A percentile compares a stretch with the other conserved stretches of the same genome.
phyloP scores from a whole-genome alignment of 1,140 invertebrate species.

The Frieseomelitta varia region DNA sequence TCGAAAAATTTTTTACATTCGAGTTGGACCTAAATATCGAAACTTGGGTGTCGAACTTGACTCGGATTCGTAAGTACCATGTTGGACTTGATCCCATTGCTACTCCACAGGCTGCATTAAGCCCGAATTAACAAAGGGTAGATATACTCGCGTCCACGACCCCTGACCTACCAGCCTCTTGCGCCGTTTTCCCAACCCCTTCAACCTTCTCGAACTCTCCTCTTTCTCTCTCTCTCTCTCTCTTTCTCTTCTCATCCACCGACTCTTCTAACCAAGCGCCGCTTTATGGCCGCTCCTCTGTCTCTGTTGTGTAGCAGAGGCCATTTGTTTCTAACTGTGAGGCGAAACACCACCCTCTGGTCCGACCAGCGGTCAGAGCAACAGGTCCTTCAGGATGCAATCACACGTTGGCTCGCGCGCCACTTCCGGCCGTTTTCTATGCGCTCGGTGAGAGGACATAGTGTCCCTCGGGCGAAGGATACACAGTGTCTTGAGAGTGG shows the following conservation, averaged over 20 bases:
- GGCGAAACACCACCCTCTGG: conserved; percentile 61
- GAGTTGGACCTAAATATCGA: no score
- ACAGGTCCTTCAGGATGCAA: conserved; percentile 75
- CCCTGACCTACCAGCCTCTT: conserved; percentile 21
- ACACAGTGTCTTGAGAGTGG: background rate
- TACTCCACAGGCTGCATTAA: conserved; percentile 64
- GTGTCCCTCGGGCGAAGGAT: background rate
- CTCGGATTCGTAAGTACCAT: no score
- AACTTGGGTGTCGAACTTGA: no score
- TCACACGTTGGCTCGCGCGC: conserved; percentile 65
- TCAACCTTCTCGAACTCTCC: background rate
- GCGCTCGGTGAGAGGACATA: background rate
- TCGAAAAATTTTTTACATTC: no score
- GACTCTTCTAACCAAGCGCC: background rate
- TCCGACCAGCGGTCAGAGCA: conserved; percentile 60
- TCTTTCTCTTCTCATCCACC: background rate
- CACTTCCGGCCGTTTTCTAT: conserved; percentile 51
- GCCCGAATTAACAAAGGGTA: conserved; percentile 76
- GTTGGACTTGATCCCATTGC: no score
- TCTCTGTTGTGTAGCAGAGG: background rate
- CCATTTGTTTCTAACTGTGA: conserved; percentile 71
- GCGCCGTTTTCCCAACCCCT: background rate
- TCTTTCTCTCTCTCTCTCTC: conserved; percentile 28
- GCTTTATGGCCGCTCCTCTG: conserved; percentile 3
- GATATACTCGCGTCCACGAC: conserved; percentile 67